A percentile compares a stretch with the other conserved stretches of the same genome.
phyloP scores from a whole-genome alignment of 2,888 invertebrate species.

The Miltochrista miniata region DNA sequence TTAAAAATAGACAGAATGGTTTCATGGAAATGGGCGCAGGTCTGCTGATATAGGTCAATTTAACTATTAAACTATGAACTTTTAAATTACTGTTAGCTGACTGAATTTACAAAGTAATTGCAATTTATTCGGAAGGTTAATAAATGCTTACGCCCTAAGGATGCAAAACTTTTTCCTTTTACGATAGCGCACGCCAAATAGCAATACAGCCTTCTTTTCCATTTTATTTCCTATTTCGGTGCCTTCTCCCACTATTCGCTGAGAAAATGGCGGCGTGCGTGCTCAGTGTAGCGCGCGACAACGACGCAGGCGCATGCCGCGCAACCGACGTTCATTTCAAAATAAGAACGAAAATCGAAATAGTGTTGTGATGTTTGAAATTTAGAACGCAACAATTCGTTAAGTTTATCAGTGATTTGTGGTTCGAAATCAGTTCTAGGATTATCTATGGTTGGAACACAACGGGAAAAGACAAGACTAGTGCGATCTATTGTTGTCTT shows the following conservation, averaged over 20 bases:
- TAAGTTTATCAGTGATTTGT: conserved; percentile 14
- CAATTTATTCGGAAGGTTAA: no score
- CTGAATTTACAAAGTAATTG: no score
- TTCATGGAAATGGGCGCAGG: no score
- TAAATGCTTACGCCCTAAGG: not conserved
- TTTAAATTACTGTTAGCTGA: no score
- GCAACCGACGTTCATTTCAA: conserved; percentile 35
- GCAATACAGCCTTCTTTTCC: conserved; percentile 59
- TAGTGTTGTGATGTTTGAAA: conserved; percentile 34
- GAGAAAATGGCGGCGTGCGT: conserved; percentile 66
- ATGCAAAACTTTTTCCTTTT: conserved; percentile 26
- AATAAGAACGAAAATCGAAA: conserved; percentile 44
- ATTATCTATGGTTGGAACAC: conserved; percentile 2
- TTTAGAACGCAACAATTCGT: conserved; percentile 21
- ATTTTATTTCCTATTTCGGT: conserved; percentile 69
- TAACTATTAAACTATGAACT: no score
- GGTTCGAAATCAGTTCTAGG: conserved; percentile 4
- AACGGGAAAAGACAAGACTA: conserved; percentile 25
- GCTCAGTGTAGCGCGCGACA: conserved; percentile 71
- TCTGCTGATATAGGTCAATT: no score
- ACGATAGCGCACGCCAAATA: conserved; percentile 35
- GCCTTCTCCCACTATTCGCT: conserved; percentile 64
- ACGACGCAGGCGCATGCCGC: conserved; percentile 65
- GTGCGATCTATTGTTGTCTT: conserved; percentile 53
- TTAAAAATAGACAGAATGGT: no score